A percentile compares a stretch with the other conserved stretches of the same genome.
Conservation (phyloP, 1,140 invertebrate genomes). For the Lordiphosa collinella region DNA sequence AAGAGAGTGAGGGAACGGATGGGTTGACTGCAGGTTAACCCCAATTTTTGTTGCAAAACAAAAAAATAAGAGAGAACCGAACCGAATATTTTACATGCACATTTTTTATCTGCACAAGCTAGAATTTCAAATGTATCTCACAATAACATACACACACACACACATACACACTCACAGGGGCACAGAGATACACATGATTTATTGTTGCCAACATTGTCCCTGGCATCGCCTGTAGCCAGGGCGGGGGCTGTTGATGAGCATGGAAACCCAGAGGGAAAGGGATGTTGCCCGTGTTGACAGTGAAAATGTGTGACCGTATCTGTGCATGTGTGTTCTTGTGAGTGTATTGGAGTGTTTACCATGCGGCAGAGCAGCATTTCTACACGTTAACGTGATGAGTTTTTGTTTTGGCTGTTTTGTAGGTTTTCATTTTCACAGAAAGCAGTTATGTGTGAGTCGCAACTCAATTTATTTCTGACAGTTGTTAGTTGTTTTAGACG, state of each 20-base stretch:
- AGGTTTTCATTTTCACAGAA: constrained; percentile 31
- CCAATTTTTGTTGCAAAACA: constrained; percentile 50
- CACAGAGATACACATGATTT: constrained; percentile 51
- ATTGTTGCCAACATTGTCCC: constrained; percentile 51
- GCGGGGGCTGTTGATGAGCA: constrained; percentile 50
- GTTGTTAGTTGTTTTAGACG: constrained; percentile 28
- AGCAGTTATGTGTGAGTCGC: constrained; percentile 24
- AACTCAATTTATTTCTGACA: constrained; percentile 59
- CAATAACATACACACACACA: constrained; percentile 10
- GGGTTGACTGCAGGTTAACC: constrained; percentile 56
- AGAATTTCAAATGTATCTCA: constrained; percentile 69
- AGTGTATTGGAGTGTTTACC: constrained; percentile 31
- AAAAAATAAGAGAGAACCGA: constrained; percentile 8
- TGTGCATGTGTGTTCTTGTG: constrained; percentile 9
- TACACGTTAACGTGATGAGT: constrained; percentile 62
- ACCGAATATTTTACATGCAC: constrained; percentile 64
- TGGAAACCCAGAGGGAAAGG: constrained; percentile 18
- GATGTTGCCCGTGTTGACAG: constrained; percentile 51
- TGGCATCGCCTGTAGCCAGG: constrained; percentile 6
- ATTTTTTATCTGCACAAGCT: constrained; percentile 68
- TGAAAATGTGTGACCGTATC: constrained; percentile 53
- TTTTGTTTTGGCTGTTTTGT: constrained; percentile 56
- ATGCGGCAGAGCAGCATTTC: constrained; percentile 45
- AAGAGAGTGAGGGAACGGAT: neutral
- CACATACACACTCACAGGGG: neutral